Base-by-base conservation (phyloP, 1,140 invertebrate species). In the Zophobas morio region DNA sequence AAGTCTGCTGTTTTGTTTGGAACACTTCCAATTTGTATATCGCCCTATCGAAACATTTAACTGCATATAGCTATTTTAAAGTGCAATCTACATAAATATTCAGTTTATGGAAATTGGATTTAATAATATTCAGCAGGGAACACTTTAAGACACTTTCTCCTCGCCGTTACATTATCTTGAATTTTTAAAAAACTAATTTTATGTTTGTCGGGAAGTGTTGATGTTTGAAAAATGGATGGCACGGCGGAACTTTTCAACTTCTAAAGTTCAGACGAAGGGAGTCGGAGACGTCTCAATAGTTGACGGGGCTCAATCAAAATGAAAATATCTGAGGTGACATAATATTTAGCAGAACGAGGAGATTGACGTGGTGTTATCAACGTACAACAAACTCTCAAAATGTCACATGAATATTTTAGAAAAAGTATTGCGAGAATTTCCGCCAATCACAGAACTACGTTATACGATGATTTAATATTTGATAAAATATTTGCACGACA, bases 21-120 rank as follows among this genome's bases (percentile, higher is more conserved):
- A 82, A 77, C 71, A 40, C 42, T 77, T 83, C 82, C 82, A 83
- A 82, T 82, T 83, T 78, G 80, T 80, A 79, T 74, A 77, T 78
- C 60, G 74, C 75, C 72, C 76, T 81, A 81, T 82, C 81, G 71
- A 66, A 79, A 78, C 80, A 77, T 81, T 81, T 78, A 81, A 78
- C 79, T 77, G 53, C 57, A 80, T 77, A 79, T 74, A 63, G 57
- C 78, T 42, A 74, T 76, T 81, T 82, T 76, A 71, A 79, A 79
- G 78, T 81, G 76, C 78, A 63, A 75, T 74, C 34, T 42, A 57
- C 79, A 82, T 82, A 82, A 82, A 81, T 78, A 80, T 81, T 75
- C 71, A 79, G 53, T 32, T 78, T 80, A 78, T 78, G 76, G 72
- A 78, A 78, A 80, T 78, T 63, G 66, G 76, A 80, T 78, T 80